These are phyloP conservation scores for Holothuria leucospilota DNA, from an alignment of 53 echinoderm and acorn worm genomes.

Conservation along the genomic window DNA sequence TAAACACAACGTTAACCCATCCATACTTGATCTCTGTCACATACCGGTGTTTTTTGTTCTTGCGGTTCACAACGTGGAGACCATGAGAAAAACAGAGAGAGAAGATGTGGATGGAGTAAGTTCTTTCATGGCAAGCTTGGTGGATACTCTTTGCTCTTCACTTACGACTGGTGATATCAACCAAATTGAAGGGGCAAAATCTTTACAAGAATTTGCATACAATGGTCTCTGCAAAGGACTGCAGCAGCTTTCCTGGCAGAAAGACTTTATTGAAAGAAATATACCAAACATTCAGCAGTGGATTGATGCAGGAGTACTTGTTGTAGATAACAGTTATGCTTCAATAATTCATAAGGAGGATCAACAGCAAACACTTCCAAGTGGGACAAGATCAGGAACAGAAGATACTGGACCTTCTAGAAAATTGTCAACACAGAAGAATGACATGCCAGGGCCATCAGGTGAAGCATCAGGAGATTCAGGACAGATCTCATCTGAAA, in stretches of 20 bases:
- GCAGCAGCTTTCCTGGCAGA: background rate
- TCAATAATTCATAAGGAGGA: background rate
- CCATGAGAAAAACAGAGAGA: background rate
- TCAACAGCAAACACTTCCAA: background rate
- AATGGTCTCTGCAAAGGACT: conserved; percentile 21
- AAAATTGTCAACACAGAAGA: too few species aligned
- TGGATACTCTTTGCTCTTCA: background rate
- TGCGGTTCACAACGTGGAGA: background rate
- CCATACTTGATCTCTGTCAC: background rate
- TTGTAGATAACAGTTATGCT: background rate
- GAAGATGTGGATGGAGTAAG: background rate
- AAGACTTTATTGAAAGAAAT: background rate
- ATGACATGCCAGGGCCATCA: too few species aligned
- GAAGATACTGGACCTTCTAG: too few species aligned
- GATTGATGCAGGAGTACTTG: background rate
- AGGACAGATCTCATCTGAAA: too few species aligned
- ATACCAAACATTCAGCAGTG: background rate
- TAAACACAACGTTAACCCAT: background rate
- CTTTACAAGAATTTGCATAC: conserved; percentile 10
- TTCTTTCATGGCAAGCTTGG: background rate
- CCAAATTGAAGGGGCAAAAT: background rate
- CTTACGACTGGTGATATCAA: background rate
- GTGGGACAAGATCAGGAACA: too few species aligned
- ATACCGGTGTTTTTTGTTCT: background rate
- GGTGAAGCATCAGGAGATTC: too few species aligned